Evolutionary conservation across 2,113 vertebrate genomes (phyloP).

Genomic region (rabbit (Oryctolagus cuniculus)): DNA sequence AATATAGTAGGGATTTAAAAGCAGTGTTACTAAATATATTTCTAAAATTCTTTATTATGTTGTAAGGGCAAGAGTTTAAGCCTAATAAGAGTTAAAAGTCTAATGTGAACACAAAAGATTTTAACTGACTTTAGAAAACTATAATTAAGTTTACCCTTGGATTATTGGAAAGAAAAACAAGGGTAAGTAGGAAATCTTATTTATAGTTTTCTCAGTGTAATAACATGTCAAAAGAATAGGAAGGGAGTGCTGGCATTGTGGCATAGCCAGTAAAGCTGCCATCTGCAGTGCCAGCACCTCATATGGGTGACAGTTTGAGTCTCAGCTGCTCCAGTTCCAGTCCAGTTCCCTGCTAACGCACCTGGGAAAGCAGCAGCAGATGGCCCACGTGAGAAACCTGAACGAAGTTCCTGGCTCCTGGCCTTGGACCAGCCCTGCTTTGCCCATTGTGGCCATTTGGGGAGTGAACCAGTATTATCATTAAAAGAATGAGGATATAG

Average conservation of each 20-base stretch:
- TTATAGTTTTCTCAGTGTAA: conserved; percentile 39
- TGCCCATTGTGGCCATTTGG: too few relatives aligned
- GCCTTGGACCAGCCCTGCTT: too few relatives aligned
- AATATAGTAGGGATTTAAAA: conserved; percentile 47
- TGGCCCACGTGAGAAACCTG: too few relatives aligned
- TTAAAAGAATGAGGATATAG: conserved; percentile 19
- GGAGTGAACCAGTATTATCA: too few relatives aligned
- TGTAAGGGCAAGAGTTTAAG: conserved; percentile 16
- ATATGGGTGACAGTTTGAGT: too few relatives aligned
- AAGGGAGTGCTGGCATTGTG: not conserved
- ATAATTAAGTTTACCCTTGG: conserved; percentile 39
- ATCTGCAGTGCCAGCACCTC: too few relatives aligned
- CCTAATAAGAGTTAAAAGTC: conserved; percentile 19
- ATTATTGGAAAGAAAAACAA: conserved; percentile 52
- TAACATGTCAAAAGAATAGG: conserved; percentile 50
- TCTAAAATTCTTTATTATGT: conserved; percentile 35
- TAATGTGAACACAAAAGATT: conserved; percentile 32
- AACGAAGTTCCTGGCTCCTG: too few relatives aligned
- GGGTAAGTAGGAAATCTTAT: conserved; percentile 33
- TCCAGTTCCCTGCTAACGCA: too few relatives aligned
- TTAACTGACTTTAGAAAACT: conserved; percentile 44
- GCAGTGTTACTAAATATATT: conserved; percentile 5
- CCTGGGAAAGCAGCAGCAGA: too few relatives aligned
- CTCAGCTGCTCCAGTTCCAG: too few relatives aligned
- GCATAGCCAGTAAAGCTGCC: too few relatives aligned